These are phyloP conservation scores for Hymenopus coronatus DNA, from an alignment of 2,888 invertebrate species.

Conservation along the genomic window DNA sequence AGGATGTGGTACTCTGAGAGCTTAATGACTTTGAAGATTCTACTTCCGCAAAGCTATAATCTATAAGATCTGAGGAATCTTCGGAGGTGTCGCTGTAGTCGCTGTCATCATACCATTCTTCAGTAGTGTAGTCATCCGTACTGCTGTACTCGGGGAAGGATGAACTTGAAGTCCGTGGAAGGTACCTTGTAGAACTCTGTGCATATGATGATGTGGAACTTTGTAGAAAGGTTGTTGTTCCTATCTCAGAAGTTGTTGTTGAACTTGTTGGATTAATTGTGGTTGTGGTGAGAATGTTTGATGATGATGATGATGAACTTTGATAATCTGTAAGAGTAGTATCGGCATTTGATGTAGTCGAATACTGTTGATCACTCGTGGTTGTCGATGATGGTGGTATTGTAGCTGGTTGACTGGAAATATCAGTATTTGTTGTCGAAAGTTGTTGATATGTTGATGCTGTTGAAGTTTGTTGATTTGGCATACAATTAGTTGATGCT, in stretches of 20 bases:
- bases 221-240: background rate
- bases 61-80: too few species aligned
- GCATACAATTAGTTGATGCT: background rate
- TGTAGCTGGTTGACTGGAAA: background rate
- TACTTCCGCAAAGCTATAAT: too few species aligned
- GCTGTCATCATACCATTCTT: too few species aligned
- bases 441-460: background rate
- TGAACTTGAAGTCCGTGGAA: too few species aligned
- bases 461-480: background rate
- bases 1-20: background rate
- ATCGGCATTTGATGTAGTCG: background rate
- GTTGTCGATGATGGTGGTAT: background rate
- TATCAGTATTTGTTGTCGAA: background rate
- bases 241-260: too few species aligned
- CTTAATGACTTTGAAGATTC: too few species aligned
- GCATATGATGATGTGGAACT: background rate
- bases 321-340: background rate
- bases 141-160: too few species aligned
- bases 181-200: too few species aligned
- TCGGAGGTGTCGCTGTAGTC: too few species aligned
- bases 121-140: background rate
- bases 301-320: too few species aligned
- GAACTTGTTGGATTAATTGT: too few species aligned
- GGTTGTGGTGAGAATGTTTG: too few species aligned
- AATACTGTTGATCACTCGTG: background rate